Percentiles rank a stretch among this genome's conserved stretches.
Evolutionary conservation across 1,140 invertebrate genomes (phyloP).

Genomic region (Notospermus geniculatus): DNA sequence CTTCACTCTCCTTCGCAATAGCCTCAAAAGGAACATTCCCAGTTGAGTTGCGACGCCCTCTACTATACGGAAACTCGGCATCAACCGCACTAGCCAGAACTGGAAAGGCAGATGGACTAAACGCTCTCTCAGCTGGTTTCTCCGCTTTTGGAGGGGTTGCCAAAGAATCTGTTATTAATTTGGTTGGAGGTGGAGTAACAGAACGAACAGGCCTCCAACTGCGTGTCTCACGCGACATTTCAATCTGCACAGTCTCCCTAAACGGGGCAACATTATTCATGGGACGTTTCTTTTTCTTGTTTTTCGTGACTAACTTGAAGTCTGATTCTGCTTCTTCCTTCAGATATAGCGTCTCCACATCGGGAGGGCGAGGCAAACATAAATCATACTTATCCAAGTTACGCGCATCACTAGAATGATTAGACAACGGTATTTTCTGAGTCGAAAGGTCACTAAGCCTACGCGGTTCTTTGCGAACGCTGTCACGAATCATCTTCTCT

Average conservation of each 20-base stretch:
- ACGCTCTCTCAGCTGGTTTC: slow-evolving; percentile 22
- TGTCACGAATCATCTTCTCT: slow-evolving; percentile 7
- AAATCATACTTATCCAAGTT: neutral
- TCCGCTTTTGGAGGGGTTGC: slow-evolving; percentile 13
- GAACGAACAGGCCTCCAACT: slow-evolving; percentile 18
- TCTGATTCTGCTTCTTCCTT: slow-evolving; percentile 36
- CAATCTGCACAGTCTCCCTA: slow-evolving; percentile 9
- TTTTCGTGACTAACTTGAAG: slow-evolving; percentile 32
- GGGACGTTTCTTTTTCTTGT: slow-evolving; percentile 33
- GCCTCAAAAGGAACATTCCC: slow-evolving; percentile 35
- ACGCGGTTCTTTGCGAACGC: neutral
- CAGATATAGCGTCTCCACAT: slow-evolving; percentile 26
- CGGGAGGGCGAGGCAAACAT: slow-evolving; percentile 27
- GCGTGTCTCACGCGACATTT: slow-evolving; percentile 9
- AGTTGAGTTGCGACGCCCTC: slow-evolving; percentile 39
- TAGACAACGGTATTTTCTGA: neutral
- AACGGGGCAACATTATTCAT: slow-evolving; percentile 1
- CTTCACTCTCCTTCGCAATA: slow-evolving; percentile 38
- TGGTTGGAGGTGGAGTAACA: slow-evolving; percentile 27
- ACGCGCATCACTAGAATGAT: neutral
- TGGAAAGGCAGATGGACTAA: slow-evolving; percentile 46
- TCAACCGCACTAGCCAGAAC: slow-evolving; percentile 25
- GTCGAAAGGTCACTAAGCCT: neutral
- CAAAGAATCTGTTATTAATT: slow-evolving; percentile 9
- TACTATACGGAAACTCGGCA: slow-evolving; percentile 20